Evolutionary conservation across 2,888 invertebrate species (phyloP), one percentile per base, ranked within the genome.

Genomic region (Acrobasis suavella): DNA sequence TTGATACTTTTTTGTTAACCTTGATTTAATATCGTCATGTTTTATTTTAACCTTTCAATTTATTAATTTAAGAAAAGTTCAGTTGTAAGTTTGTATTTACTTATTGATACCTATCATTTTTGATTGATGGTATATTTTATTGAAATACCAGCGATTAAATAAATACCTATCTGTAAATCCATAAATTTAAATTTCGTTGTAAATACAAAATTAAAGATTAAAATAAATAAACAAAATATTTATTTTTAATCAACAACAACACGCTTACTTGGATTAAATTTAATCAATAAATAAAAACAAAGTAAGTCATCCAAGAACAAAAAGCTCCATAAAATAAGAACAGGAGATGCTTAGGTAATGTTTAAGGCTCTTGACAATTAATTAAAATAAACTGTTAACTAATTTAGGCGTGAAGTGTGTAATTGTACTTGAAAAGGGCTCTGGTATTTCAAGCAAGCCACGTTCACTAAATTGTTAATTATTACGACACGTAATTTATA

Each of bases 321-420:
- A 46, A 10, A 46, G n/a, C 32, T 32, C 7, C 32, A 32, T 32
- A 32, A 32, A 32, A 32, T 32, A 32, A n/a, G 6, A 14, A 14
- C n/a, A n/a, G 10, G n/a, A 46, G 46, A 3, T 46, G 46, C 46
- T 46, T 9, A n/a, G n/a, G n/a, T n/a, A 32, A 52, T 32, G n/a
- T 32, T 52, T 22, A n/a, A 32, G 22, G 52, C 7, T 52, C 52
- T 52, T 52, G 52, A 37, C 52, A 52, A 32, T 52, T 6, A 52
- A 52, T 52, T 52, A 37, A 52, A 52, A 52, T 52, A 32, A 7
- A 37, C 52, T 32, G 51, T 51, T 51, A 52, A 60, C 62, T 65
- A 71, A 69, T 66, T 58, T 56, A 58, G 37, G 50, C 46, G 42
- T 58, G 58, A 38, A 49, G 59, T 52, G 46, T 58, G 38, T 49